Evolutionary conservation across 2,113 vertebrate genomes (phyloP).

Genomic region (Anguilla rostrata): DNA sequence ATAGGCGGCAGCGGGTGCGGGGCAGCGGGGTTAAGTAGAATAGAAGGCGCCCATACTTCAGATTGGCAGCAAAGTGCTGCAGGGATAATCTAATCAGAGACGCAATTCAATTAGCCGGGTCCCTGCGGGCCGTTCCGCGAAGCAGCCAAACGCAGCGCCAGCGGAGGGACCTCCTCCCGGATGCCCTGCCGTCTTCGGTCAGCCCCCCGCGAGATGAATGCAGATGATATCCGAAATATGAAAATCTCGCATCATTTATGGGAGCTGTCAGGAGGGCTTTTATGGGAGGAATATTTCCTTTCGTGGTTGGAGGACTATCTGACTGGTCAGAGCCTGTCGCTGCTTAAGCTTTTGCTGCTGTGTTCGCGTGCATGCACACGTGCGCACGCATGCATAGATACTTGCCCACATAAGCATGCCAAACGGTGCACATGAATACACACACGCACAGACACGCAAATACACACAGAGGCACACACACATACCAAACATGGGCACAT

Average conservation of each 20-base stretch:
- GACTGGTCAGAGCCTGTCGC: slow-evolving; percentile 59
- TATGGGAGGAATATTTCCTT: slow-evolving; percentile 80
- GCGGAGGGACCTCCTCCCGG: slow-evolving; percentile 85
- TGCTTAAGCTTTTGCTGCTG: neutral
- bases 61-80: slow-evolving; percentile 99
- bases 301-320: slow-evolving; percentile 70
- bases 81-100: slow-evolving; percentile 99
- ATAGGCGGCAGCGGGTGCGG: slow-evolving; percentile 88
- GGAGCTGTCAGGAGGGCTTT: slow-evolving; percentile 92
- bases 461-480: neutral
- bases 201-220: slow-evolving; percentile 93
- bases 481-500: neutral
- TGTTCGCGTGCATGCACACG: slow-evolving; percentile 37
- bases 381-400: slow-evolving; percentile 59
- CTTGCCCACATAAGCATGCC: neutral
- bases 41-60: slow-evolving; percentile 99
- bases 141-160: slow-evolving; percentile 82
- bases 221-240: slow-evolving; percentile 99
- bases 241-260: slow-evolving; percentile 99
- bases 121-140: slow-evolving; percentile 90
- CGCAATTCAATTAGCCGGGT: slow-evolving; percentile 98
- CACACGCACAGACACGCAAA: slow-evolving; percentile 22
- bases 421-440: neutral
- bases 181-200: slow-evolving; percentile 82
- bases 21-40: slow-evolving; percentile 99